Base-by-base conservation (phyloP, 2,113 vertebrate genomes). In the Pogona vitticeps region DNA sequence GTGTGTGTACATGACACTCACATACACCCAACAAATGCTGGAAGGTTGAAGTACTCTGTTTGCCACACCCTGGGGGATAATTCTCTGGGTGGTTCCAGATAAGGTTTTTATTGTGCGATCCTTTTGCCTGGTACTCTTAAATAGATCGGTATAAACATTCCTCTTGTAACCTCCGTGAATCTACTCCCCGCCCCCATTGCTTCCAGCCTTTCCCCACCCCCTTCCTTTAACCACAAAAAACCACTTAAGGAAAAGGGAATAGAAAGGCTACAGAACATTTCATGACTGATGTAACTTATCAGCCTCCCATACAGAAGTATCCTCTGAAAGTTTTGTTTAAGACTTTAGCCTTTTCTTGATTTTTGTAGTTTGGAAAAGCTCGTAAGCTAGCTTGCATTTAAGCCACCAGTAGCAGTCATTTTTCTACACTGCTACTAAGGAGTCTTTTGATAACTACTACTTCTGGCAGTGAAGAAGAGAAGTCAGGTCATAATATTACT, bases 401-500 rank as follows among this genome's bases (percentile, higher is more conserved):
- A 87, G 63, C 1, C 65, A 81, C 31, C 3, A 2, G 0, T 67
- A 72, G 36, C 71, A 76, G 67, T 78, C 28, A 7, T 71, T 70
- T 40, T 12, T 63, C 87, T 75, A 76, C 83, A 0, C 0, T 4
- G 40, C 79, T 81, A n/a, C 72, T 75, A 56, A 80, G 70, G 71
- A 2, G 28, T 77, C n/a, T 76, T 93, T 86, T 89, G 87, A 83
- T 58, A 65, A 31, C 5, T 85, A 79, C 70, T 67, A 71, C 59
- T 75, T 65, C 76, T 52, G 68, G n/a, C 73, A 86, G 52, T 1
- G 85, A 90, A 73, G 42, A n/a, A 56, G 67, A 71, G 52, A 78
- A 36, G 75, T 26, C 79, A 82, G 82, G 89, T 80, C 90, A 90
- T 46, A 58, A 84, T 26, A 26, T 28, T 76, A 76, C 68, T 61